Evolutionary conservation across 2,113 vertebrate genomes (phyloP), one percentile per base, ranked within the genome.

Genomic region (Hemichromis elongatus): DNA sequence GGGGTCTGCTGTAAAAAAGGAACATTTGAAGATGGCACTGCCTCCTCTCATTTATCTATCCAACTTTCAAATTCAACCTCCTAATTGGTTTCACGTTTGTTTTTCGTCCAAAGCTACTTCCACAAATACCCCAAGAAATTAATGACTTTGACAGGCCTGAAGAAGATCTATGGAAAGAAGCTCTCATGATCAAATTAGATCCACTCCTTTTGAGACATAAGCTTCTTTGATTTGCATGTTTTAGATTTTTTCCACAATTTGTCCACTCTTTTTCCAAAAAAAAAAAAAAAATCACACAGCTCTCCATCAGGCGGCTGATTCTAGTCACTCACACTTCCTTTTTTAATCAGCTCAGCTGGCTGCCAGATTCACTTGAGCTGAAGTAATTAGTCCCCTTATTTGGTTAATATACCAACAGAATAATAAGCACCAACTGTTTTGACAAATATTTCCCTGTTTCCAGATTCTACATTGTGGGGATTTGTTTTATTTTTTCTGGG

Each of bases 191-290:
- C 68, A 50, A 50, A 50, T 50, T 45, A 50, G 45, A 75, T 30
- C 5, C 68, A 28, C 42, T 75, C 3, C 9, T 75, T 50, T 50
- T 75, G 68, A 50, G 9, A 75, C 16, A 50, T 50, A 47, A 47
- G 42, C 68, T 28, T 73, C 68, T 73, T 28, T 75, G 68, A 75
- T 50, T 75, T 30, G 68, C 45, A 50, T 3, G 10, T 75, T 75
- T 73, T 73, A 47, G 68, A 19, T 66, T 47, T 73, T 47, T 47
- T 73, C 21, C 40, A 28, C 24, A 47, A 28, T 28, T 73, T 75
- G 42, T 75, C 42, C 42, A 73, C 40, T 50, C 9, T 9, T 14
- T 26, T 4, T 0, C 0, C 18, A n/a, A n/a, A n/a, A n/a, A n/a
- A n/a, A n/a, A n/a, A n/a, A n/a, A n/a, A 4, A 66, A 47, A 47